Evolutionary conservation across 2,113 vertebrate genomes (phyloP).

Genomic region (Anoura caudifer): DNA sequence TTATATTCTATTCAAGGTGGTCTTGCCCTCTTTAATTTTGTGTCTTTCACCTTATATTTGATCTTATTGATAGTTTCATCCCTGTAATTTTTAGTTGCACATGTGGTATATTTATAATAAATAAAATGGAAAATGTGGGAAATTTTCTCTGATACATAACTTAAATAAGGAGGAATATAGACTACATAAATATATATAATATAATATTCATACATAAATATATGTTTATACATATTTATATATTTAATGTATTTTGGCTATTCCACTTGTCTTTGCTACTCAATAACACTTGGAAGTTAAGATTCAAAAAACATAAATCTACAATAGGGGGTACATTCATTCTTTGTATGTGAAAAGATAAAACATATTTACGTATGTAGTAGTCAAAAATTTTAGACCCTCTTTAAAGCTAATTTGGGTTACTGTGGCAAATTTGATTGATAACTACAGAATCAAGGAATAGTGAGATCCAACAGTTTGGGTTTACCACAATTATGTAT

Average conservation of each 20-base stretch:
- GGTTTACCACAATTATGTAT: neutral
- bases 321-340: neutral
- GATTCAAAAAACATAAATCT: neutral
- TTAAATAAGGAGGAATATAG: neutral
- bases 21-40: neutral
- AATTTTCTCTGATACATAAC: neutral
- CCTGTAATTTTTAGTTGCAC: neutral
- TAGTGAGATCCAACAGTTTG: neutral
- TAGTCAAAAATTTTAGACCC: neutral
- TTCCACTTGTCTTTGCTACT: neutral
- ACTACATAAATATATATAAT: neutral
- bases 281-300: neutral
- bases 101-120: neutral
- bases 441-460: neutral
- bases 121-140: neutral
- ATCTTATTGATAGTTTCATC: neutral
- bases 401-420: neutral
- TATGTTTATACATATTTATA: no score
- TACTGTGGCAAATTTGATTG: neutral
- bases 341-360: neutral
- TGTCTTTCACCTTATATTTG: conserved; percentile 5
- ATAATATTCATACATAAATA: no score
- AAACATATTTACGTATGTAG: neutral
- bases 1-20: neutral
- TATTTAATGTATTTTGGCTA: neutral